Evolutionary conservation across 53 echinoderm and acorn worm species (phyloP), one percentile per base, ranked within the genome.

Genomic region (Antedon mediterranea): DNA sequence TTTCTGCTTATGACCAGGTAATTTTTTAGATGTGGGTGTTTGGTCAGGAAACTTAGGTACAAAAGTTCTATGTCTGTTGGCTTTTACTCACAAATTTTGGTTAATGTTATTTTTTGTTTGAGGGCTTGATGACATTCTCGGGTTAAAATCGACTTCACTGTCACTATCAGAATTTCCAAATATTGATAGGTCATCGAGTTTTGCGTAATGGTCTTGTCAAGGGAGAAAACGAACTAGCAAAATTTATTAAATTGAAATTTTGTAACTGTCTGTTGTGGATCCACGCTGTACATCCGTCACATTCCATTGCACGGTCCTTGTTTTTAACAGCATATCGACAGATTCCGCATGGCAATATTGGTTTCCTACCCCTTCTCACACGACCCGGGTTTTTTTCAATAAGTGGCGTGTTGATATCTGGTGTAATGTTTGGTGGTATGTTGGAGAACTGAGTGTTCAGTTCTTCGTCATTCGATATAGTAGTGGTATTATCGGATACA

Each of bases 251-350:
- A n/a, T 37, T 43, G 71, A 78, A 72, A 14, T 83, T 43, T 28
- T 33, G 33, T 9, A 73, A 31, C 28, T 70, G 81, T 28, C 74
- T 34, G 77, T 77, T 77, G 77, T 77, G 73, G 20, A 81, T 73
- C 32, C 72, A 81, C 11, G 73, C 81, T 34, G 31, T 42, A 42
- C 34, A 73, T 33, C 34, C 73, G 34, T 81, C 73, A 34, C 34
- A 80, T 34, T 28, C 73, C 31, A 81, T 34, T 34, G 73, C 81
- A 23, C 29, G 1, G 41, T 81, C 81, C 33, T 74, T 73, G 41
- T 81, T 73, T 72, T 33, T 34, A 27, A 77, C 77, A 33, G 77
- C 77, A 34, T 77, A 77, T 6, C 34, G n/a, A 77, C 77, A 77
- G 2, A 77, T 34, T 77, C 27, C 26, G 6, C 26, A 32, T 75